phyloP scores from a whole-genome alignment of 2,888 invertebrate species.

The Agrochola circellaris region DNA sequence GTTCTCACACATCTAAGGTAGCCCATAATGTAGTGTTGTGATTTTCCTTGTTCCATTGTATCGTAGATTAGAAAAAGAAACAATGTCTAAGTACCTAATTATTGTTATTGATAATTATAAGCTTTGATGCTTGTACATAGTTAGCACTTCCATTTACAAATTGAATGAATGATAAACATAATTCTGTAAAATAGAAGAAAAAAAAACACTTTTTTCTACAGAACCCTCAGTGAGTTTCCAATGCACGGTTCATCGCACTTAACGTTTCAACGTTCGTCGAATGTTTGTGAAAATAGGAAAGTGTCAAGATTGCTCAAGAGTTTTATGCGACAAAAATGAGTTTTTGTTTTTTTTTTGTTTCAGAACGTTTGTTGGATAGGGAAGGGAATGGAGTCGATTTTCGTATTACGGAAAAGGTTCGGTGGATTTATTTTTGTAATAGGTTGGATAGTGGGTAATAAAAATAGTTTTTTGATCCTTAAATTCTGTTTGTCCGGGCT shows the following conservation, averaged over 20 bases:
- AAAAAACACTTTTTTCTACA: not conserved
- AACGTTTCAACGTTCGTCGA: constrained; percentile 47
- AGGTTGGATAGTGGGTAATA: constrained; percentile 1
- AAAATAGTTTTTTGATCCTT: not conserved
- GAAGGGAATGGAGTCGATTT: constrained; percentile 26
- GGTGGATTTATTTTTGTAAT: constrained; percentile 24
- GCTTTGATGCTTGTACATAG: not conserved
- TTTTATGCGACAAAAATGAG: constrained; percentile 54
- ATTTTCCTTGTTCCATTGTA: too few species aligned
- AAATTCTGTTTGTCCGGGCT: not conserved
- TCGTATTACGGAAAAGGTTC: constrained; percentile 37
- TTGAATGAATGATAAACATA: not conserved
- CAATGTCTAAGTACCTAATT: too few species aligned
- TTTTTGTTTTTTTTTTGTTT: constrained; percentile 31
- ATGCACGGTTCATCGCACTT: constrained; percentile 31
- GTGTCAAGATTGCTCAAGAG: constrained; percentile 49
- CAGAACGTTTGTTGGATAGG: constrained; percentile 5
- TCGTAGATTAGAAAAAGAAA: not conserved
- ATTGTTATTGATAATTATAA: not conserved
- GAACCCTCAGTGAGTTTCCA: constrained; percentile 30
- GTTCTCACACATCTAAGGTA: not conserved
- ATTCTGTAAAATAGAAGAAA: not conserved
- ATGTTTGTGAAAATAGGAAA: constrained; percentile 58
- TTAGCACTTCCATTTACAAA: not conserved
- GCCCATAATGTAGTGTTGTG: not conserved